Base-by-base conservation (phyloP, 2,888 invertebrate genomes). In the Ceraclea dissimilis region DNA sequence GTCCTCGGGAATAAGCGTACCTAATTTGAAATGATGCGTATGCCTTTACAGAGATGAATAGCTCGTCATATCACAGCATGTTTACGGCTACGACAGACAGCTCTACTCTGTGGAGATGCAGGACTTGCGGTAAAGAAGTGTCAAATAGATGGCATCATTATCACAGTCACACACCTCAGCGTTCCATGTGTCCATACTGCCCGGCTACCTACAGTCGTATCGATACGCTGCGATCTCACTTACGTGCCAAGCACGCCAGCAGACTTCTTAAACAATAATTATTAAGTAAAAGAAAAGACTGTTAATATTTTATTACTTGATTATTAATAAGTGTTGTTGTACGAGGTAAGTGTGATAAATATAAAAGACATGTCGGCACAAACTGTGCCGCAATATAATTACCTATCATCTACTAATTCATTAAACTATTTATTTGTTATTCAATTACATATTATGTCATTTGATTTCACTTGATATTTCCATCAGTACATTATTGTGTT, bases 121-220 rank as follows among this genome's bases (percentile, higher is more conserved):
- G 85, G 70, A 83, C 85, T 34, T 90, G 90, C 77, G 86, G 87
- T 72, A 90, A 90, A 78, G 86, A 89, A 78, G 89, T 89, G 63
- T 87, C 89, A 71, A 90, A 90, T 77, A 81, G 89, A 74, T 90
- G 90, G 90, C 90, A 90, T 73, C 90, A 90, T 76, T 89, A 83
- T 79, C 89, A 90, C 75, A 87, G 86, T 66, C 90, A 90, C 75
- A 87, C 86, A 60, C 83, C 87, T 63, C 85, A 86, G 73, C 81
- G 90, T 66, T 88, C 85, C 64, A 81, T 83, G 67, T 91, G 91
- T 75, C 89, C 88, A 61, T 88, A 88, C 74, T 91, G 91, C 77
- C 86, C 88, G 63, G 88, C 89, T 67, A 88, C 89, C 60, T 91
- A 91, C 79, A 90, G 89, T 77, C 83, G 91, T 71, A 89, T 89